Evolutionary conservation across 2,113 vertebrate genomes (phyloP).

Genomic region (Penelope pileata): DNA sequence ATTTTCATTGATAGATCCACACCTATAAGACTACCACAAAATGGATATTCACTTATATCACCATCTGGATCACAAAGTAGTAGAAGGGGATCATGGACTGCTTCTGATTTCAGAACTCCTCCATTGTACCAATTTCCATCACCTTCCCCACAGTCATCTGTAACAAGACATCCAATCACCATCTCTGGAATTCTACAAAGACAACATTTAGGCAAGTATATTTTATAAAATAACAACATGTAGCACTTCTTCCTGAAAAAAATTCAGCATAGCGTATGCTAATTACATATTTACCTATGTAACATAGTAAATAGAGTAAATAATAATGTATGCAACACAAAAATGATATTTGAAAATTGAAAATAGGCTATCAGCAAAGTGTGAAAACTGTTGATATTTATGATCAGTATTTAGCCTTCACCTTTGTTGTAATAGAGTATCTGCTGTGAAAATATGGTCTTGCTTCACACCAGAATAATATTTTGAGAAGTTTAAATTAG

Average conservation of each 20-base stretch:
- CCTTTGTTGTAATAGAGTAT: not conserved
- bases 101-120: conserved; percentile 12
- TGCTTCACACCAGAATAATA: not conserved
- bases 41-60: not conserved
- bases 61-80: conserved; percentile 3
- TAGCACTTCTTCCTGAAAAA: not conserved
- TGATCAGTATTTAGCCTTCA: not conserved
- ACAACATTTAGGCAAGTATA: conserved; percentile 64
- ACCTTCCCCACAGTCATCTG: conserved; percentile 27
- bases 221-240: not conserved
- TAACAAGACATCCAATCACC: conserved; percentile 64
- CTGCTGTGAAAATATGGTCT: not conserved
- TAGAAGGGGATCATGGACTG: not conserved
- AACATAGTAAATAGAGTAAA: not conserved
- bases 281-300: not conserved
- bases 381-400: not conserved
- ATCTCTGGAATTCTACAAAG: conserved; percentile 71
- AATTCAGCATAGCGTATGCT: not conserved
- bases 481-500: not conserved
- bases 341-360: not conserved
- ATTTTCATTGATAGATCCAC: conserved; percentile 63
- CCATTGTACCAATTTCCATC: not conserved
- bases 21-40: conserved; percentile 33
- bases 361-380: not conserved
- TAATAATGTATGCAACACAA: not conserved